Evolutionary conservation across 1,140 invertebrate species (phyloP).

Genomic region (Acyrthosiphon pisum): DNA sequence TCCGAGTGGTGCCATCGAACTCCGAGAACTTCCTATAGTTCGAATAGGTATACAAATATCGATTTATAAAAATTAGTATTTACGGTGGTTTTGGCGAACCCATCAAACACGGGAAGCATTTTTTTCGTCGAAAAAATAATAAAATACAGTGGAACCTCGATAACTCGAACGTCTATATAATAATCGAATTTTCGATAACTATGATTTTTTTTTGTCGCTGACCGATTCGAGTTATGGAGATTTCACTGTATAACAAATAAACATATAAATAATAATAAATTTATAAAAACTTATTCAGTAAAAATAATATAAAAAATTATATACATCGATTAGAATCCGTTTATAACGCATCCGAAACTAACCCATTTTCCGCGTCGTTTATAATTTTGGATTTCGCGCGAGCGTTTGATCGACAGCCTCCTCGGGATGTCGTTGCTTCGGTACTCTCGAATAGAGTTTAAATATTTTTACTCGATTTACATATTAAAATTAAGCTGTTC

Average conservation of each 20-base stretch:
- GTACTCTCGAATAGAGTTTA: background rate
- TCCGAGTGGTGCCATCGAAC: background rate
- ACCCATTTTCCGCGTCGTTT: background rate
- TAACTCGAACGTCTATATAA: no score
- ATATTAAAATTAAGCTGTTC: conserved; percentile 34
- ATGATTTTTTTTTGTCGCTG: no score
- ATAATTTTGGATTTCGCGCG: background rate
- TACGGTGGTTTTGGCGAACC: background rate
- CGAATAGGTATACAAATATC: background rate
- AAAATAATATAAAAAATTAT: no score
- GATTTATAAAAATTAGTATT: background rate
- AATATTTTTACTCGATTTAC: conserved; percentile 39
- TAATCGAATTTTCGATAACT: no score
- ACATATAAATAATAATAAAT: no score
- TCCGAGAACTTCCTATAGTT: background rate
- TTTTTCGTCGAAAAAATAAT: background rate
- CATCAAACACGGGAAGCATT: background rate
- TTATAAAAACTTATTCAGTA: no score
- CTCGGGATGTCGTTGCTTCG: background rate
- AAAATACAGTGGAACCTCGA: no score
- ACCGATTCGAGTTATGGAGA: no score
- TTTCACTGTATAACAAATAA: no score
- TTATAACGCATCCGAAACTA: background rate
- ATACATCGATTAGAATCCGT: background rate
- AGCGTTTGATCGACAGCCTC: background rate